Evolutionary conservation across 2,797 vertebrate genomes (phyloP), one percentile per base, ranked within the genome.

Genomic region (Microctenopoma stevenorrisi): DNA sequence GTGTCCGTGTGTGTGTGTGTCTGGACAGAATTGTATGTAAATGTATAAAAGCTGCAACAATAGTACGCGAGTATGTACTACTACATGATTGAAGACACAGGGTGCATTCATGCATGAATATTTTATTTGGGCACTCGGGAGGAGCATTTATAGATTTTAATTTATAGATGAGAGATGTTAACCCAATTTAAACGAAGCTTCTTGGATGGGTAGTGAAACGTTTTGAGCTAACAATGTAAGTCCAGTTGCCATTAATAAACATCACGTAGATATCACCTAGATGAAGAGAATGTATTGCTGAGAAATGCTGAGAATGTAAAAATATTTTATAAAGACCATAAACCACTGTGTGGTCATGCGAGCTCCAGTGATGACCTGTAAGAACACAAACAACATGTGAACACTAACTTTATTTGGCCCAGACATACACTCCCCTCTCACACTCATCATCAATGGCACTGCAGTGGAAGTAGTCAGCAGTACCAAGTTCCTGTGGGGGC

Each of bases 101-200:
- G 82, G 83, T 82, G 78, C 69, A 48, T 63, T 7, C 15, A 16
- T 14, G 7, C 46, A 63, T 86, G 12, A 50, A 81, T 80, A 72
- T 76, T 82, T 79, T 44, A 89, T 65, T 56, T 76, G 12, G 22
- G 47, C 62, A 22, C 40, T 15, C n/a, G n/a, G 62, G 56, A 40
- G 53, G 53, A 76, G 64, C 58, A 52, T 81, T 71, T 58, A 52
- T 64, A 22, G 55, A 74, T 58, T 33, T 54, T 84, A 3, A 86
- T 85, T 75, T 74, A 83, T 83, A 65, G 69, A 81, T 79, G 82
- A 71, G 51, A 51, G 48, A 80, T 61, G 65, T 86, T 85, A 85
- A 78, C 48, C 61, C 43, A 72, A 47, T 64, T 86, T 6, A 84
- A 88, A 33, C 7, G 30, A 33, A 33, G 30, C 30, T 33, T 6